A percentile compares a stretch with the other conserved stretches of the same genome.
Evolutionary conservation across 2,113 vertebrate species (phyloP).

Genomic region (Petrocephalus zakoni): DNA sequence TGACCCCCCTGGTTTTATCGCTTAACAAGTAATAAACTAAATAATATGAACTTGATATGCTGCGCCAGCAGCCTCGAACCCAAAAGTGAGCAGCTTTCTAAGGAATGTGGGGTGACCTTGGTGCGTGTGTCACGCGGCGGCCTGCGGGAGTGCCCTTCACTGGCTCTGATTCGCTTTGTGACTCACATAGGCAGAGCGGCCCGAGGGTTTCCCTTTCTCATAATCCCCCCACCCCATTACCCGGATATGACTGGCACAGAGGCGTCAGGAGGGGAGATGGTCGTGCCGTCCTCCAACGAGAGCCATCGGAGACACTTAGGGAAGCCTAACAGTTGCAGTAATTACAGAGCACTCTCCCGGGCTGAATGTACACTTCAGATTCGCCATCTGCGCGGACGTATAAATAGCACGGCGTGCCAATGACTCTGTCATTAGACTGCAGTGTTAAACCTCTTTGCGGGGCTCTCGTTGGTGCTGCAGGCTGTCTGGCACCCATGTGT

Average conservation of each 20-base stretch:
- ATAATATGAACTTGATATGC: neutral
- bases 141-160: neutral
- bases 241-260: neutral
- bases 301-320: slow-evolving; percentile 13
- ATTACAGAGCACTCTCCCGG: slow-evolving; percentile 20
- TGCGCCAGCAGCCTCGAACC: neutral
- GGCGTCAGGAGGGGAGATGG: slow-evolving; percentile 3
- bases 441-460: slow-evolving; percentile 5
- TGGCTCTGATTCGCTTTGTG: neutral
- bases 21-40: neutral
- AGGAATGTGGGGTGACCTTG: neutral
- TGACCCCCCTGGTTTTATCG: neutral
- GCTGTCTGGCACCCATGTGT: neutral
- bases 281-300: neutral
- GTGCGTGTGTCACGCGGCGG: neutral
- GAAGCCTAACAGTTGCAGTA: slow-evolving; percentile 20
- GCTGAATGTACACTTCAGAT: slow-evolving; percentile 16
- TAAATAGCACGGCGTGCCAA: slow-evolving; percentile 14
- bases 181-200: neutral
- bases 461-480: neutral
- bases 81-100: neutral
- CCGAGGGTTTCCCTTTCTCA: neutral
- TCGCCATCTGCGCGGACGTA: slow-evolving; percentile 12
- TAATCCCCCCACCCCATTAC: neutral
- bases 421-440: slow-evolving; percentile 14